Percentiles rank a stretch among this genome's conserved stretches.
phyloP scores from a whole-genome alignment of 1,140 invertebrate genomes.

The Dendrolimus punctatus region DNA sequence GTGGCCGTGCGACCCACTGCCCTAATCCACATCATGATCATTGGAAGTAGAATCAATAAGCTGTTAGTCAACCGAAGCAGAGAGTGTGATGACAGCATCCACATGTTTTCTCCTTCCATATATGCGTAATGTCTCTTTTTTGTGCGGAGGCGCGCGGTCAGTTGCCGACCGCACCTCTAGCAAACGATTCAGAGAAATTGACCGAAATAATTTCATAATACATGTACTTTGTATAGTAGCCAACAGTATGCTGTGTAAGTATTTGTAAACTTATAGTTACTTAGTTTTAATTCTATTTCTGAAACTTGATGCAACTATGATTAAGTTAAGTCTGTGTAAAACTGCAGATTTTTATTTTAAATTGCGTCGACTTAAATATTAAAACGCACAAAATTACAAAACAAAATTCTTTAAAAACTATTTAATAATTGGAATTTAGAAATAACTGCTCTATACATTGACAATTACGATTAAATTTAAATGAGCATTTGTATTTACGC shows the following conservation, averaged over 20 bases:
- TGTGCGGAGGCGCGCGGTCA: neutral
- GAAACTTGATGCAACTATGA: no score
- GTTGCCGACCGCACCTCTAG: neutral
- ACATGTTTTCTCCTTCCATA: conserved; percentile 50
- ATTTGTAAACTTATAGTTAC: no score
- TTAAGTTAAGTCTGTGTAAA: no score
- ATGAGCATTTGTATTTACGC: no score
- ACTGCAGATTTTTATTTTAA: no score
- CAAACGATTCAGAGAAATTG: conserved; percentile 41
- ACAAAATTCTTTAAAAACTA: no score
- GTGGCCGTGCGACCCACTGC: conserved; percentile 53
- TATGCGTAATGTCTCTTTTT: conserved; percentile 1
- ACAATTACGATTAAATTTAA: no score
- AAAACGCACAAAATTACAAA: no score
- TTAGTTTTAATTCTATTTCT: no score
- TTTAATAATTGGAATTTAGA: no score
- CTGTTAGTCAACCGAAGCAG: conserved; percentile 48
- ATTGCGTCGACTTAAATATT: no score
- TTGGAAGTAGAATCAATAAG: conserved; percentile 69
- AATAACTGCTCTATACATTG: no score
- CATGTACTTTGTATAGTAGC: conserved; percentile 48
- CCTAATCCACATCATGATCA: conserved; percentile 61
- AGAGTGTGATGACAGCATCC: conserved; percentile 53
- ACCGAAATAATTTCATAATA: conserved; percentile 48
- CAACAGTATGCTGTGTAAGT: conserved; percentile 19